phyloP scores from a whole-genome alignment of 2,113 vertebrate species.

The Narcine bancroftii region DNA sequence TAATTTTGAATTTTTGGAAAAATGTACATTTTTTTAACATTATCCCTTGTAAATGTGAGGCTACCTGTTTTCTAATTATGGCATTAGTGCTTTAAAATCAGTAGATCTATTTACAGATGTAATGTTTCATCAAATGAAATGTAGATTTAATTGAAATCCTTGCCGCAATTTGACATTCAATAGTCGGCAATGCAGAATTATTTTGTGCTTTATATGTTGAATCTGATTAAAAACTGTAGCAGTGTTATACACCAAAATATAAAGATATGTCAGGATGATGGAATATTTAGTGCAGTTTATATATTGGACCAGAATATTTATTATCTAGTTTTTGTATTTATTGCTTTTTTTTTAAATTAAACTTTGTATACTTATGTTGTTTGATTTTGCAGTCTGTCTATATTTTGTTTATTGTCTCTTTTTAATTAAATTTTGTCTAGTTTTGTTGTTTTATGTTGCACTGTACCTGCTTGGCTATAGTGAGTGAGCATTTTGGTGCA shows the following conservation, averaged over 20 bases:
- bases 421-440: too few species aligned
- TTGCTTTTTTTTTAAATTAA: too few species aligned
- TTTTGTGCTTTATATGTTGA: not conserved
- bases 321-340: too few species aligned
- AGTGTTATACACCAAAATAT: not conserved
- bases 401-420: too few species aligned
- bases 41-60: not conserved
- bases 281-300: too few species aligned
- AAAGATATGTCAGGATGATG: too few species aligned
- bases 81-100: not conserved
- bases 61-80: not conserved
- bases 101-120: not conserved
- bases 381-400: too few species aligned
- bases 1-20: not conserved
- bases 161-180: not conserved
- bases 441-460: too few species aligned
- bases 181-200: not conserved
- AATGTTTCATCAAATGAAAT: not conserved
- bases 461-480: too few species aligned
- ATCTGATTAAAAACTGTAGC: not conserved
- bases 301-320: too few species aligned
- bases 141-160: not conserved
- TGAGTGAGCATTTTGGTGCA: too few species aligned
- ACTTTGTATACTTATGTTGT: too few species aligned
- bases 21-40: not conserved